A percentile compares a stretch with the other conserved stretches of the same genome.
Conservation (phyloP, 2,888 invertebrate genomes). For the Liodrosophila aerea region DNA sequence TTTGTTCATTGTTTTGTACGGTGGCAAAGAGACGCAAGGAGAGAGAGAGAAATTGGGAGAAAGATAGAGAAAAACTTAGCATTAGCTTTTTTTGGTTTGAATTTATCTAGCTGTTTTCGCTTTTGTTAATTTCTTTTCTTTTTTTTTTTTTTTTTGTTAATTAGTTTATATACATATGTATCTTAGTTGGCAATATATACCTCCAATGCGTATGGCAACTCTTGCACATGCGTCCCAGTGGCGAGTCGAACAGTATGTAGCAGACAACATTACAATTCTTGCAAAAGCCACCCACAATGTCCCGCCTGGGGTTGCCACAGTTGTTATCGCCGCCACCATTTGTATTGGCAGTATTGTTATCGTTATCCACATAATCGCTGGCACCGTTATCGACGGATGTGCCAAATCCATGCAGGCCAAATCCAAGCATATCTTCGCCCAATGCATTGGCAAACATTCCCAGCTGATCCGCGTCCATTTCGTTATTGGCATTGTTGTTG, state of each 20-base stretch:
- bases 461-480: conserved; percentile 54
- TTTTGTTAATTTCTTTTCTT: conserved; percentile 10
- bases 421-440: conserved; percentile 58
- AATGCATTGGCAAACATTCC: conserved; percentile 41
- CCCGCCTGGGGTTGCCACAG: conserved; percentile 37
- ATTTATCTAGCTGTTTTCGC: conserved; percentile 27
- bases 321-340: conserved; percentile 13
- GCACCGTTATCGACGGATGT: conserved; percentile 43
- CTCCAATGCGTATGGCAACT: conserved; percentile 94
- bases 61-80: conserved; percentile 50
- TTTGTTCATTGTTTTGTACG: conserved; percentile 16
- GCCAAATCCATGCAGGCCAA: conserved; percentile 41
- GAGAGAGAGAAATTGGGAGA: conserved; percentile 17
- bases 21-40: conserved; percentile 14
- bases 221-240: conserved; percentile 90
- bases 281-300: conserved; percentile 78
- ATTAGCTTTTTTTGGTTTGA: conserved; percentile 47
- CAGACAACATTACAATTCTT: conserved; percentile 88
- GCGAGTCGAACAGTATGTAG: conserved; percentile 88
- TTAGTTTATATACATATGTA: conserved; percentile 18
- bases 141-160: conserved; percentile 12
- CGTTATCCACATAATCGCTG: conserved; percentile 24
- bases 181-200: conserved; percentile 83
- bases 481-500: conserved; percentile 42
- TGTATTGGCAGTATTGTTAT: conserved; percentile 28